Conservation (phyloP, 2,797 vertebrate species). For the Danio tinwini region DNA sequence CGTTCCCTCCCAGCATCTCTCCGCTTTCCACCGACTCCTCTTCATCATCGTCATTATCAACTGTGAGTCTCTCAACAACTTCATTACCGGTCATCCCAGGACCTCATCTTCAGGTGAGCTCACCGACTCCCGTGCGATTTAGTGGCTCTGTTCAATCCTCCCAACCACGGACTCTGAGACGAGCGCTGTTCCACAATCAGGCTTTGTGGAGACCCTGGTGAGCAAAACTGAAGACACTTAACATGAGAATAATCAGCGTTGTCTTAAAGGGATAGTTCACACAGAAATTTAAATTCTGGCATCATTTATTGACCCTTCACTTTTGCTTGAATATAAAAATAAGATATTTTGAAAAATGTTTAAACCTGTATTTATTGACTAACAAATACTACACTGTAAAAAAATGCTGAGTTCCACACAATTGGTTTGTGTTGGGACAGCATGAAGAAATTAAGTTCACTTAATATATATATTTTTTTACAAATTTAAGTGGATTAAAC, state of each 20-base stretch:
- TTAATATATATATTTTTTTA: no score
- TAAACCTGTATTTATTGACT: no score
- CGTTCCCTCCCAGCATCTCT: conserved; percentile 58
- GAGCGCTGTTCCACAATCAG: conserved; percentile 57
- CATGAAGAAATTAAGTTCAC: no score
- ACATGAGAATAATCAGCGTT: neutral
- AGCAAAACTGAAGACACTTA: conserved; percentile 14
- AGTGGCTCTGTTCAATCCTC: neutral
- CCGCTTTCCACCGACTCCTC: conserved; percentile 55
- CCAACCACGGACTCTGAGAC: conserved; percentile 52
- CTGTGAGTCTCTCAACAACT: conserved; percentile 48
- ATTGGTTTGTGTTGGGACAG: no score
- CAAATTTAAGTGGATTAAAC: no score
- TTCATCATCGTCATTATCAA: conserved; percentile 28
- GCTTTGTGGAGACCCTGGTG: conserved; percentile 64
- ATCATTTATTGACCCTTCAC: no score
- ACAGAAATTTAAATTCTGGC: no score
- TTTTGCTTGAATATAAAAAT: no score
- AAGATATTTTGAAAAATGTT: no score
- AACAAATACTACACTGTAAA: no score
- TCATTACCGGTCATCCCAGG: neutral
- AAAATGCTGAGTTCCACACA: no score
- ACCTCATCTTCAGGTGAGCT: neutral
- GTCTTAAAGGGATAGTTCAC: neutral
- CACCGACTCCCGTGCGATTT: conserved; percentile 30